Evolutionary conservation across 2,888 invertebrate species (phyloP).

Genomic region (Parthenolecanium corni): DNA sequence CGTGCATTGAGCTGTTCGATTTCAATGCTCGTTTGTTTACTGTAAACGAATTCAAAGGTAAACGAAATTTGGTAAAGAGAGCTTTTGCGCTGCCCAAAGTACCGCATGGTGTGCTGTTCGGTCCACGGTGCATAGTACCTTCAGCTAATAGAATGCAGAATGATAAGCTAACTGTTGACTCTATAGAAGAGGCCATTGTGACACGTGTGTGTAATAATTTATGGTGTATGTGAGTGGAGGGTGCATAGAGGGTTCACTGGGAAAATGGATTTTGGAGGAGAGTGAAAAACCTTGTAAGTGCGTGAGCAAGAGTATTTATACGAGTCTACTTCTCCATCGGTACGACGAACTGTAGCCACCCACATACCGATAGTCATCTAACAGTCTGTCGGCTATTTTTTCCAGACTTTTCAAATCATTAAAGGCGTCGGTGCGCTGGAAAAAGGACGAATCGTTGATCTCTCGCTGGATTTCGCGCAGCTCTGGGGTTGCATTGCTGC

Average conservation of each 20-base stretch:
- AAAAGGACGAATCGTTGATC: conserved; percentile 23
- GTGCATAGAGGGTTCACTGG: no score
- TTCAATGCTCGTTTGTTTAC: conserved; percentile 95
- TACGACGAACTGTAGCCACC: conserved; percentile 1
- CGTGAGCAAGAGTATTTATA: background rate
- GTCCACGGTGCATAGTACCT: no score
- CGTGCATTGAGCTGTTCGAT: conserved; percentile 92
- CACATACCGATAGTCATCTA: conserved; percentile 26
- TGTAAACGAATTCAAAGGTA: conserved; percentile 40
- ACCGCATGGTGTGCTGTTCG: no score
- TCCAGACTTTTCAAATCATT: conserved; percentile 15
- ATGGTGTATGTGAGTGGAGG: no score
- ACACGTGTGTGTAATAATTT: no score
- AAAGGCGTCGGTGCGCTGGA: conserved; percentile 11
- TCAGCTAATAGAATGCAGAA: no score
- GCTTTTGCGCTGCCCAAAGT: no score
- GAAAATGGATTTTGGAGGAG: background rate
- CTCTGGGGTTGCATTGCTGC: conserved; percentile 7
- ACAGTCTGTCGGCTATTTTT: background rate
- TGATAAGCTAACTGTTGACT: no score
- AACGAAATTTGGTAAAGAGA: no score
- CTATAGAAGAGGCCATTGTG: no score
- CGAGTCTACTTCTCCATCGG: conserved; percentile 11
- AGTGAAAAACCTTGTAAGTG: background rate
- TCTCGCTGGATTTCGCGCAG: conserved; percentile 21